A percentile compares a stretch with the other conserved stretches of the same genome.
Evolutionary conservation across 2,888 invertebrate genomes (phyloP).

Genomic region (Drosophila demipolita): DNA sequence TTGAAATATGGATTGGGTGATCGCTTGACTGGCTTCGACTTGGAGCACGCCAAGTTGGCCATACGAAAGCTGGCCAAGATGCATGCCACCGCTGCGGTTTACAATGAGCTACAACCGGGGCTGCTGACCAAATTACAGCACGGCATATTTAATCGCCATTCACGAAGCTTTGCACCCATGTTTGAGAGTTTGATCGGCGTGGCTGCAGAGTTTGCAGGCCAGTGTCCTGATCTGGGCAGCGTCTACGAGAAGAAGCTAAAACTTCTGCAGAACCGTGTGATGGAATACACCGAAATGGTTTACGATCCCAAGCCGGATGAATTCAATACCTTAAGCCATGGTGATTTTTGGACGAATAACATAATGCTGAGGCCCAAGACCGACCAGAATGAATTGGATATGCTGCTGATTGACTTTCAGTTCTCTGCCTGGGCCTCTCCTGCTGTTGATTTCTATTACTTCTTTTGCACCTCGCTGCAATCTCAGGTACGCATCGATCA

Average conservation of each 20-base stretch:
- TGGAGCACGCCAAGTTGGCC: conserved; percentile 82
- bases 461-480: conserved; percentile 79
- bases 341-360: conserved; percentile 83
- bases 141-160: conserved; percentile 82
- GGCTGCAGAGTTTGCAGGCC: conserved; percentile 71
- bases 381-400: conserved; percentile 53
- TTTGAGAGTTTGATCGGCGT: conserved; percentile 70
- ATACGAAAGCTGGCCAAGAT: conserved; percentile 85
- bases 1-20: conserved; percentile 68
- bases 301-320: conserved; percentile 59
- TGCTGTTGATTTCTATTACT: conserved; percentile 82
- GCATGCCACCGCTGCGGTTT: conserved; percentile 85
- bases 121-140: conserved; percentile 69
- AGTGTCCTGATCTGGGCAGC: conserved; percentile 70
- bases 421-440: conserved; percentile 82
- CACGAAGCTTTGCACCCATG: conserved; percentile 65
- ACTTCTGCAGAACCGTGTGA: conserved; percentile 66
- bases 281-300: conserved; percentile 76
- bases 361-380: conserved; percentile 70
- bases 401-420: conserved; percentile 83
- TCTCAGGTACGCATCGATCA: conserved; percentile 70
- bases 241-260: conserved; percentile 76
- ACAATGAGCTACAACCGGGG: conserved; percentile 82
- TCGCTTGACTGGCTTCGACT: conserved; percentile 82
- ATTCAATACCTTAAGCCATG: conserved; percentile 79